These are phyloP conservation scores for Decapterus maruadsi DNA, from an alignment of 2,797 vertebrate species.

Conservation along the genomic window DNA sequence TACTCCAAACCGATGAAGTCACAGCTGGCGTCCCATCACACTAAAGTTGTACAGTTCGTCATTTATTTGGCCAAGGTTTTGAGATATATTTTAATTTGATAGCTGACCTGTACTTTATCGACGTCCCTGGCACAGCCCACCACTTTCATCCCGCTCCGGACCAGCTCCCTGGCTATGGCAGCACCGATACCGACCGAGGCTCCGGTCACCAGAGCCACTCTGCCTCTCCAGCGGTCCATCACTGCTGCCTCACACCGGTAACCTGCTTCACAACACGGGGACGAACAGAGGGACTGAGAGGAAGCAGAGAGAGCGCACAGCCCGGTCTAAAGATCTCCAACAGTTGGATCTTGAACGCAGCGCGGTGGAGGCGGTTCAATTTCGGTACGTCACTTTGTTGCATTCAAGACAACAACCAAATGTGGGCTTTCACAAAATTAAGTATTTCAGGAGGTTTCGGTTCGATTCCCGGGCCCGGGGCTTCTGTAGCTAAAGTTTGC, in stretches of 20 bases:
- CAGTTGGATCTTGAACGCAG: neutral
- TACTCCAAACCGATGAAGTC: too few species aligned
- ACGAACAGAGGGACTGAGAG: neutral
- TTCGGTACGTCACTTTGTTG: neutral
- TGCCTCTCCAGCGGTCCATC: constrained; percentile 90
- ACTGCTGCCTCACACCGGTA: neutral
- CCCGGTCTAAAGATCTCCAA: neutral
- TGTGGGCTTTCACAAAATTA: neutral
- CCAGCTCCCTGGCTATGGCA: constrained; percentile 85
- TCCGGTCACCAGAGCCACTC: constrained; percentile 90
- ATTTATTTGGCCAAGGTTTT: neutral
- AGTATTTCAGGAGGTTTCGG: too few species aligned
- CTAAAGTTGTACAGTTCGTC: too few species aligned
- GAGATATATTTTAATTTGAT: neutral
- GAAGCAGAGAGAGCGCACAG: too few species aligned
- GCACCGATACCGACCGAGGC: constrained; percentile 90
- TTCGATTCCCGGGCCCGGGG: too few species aligned
- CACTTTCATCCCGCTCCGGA: constrained; percentile 89
- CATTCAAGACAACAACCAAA: neutral
- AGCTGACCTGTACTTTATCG: constrained; percentile 87
- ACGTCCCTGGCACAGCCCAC: constrained; percentile 89
- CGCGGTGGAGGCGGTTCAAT: neutral
- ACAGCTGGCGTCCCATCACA: too few species aligned
- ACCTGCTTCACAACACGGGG: neutral
- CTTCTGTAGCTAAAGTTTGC: too few species aligned